Conservation (phyloP, 2,888 invertebrate species). For the Lasius platythorax region DNA sequence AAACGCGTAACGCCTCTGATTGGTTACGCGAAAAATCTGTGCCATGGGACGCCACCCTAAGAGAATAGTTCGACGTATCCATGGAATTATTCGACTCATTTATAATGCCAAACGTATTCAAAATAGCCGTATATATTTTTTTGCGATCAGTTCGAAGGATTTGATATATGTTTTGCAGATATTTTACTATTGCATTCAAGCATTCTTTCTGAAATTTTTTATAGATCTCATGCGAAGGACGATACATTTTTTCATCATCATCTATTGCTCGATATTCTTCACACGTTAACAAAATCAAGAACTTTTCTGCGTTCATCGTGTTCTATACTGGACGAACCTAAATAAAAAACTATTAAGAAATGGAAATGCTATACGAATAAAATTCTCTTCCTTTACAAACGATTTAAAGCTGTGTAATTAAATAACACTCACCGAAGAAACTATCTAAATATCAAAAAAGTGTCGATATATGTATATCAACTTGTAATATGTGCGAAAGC, state of each 20-base stretch:
- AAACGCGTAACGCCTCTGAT: no score
- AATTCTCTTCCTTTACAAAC: not conserved
- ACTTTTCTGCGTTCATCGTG: not conserved
- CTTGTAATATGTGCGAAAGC: not conserved
- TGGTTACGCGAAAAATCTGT: no score
- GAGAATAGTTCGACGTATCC: not conserved
- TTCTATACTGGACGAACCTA: not conserved
- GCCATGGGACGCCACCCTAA: no score
- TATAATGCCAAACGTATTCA: not conserved
- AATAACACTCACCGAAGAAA: not conserved
- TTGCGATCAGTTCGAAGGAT: constrained; percentile 2
- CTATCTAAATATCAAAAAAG: not conserved
- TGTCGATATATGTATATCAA: not conserved
- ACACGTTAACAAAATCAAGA: not conserved
- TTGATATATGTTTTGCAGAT: not conserved
- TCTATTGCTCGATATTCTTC: constrained; percentile 6
- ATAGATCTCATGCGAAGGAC: constrained; percentile 6
- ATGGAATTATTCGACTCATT: not conserved
- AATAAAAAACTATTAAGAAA: not conserved
- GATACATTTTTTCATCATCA: constrained; percentile 4
- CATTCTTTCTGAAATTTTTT: constrained; percentile 7
- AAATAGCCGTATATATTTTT: not conserved
- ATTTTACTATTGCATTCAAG: constrained; percentile 2
- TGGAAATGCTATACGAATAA: not conserved
- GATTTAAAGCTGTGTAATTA: not conserved